phyloP scores from a whole-genome alignment of 2,888 invertebrate species.

The Euzetes globulus region DNA sequence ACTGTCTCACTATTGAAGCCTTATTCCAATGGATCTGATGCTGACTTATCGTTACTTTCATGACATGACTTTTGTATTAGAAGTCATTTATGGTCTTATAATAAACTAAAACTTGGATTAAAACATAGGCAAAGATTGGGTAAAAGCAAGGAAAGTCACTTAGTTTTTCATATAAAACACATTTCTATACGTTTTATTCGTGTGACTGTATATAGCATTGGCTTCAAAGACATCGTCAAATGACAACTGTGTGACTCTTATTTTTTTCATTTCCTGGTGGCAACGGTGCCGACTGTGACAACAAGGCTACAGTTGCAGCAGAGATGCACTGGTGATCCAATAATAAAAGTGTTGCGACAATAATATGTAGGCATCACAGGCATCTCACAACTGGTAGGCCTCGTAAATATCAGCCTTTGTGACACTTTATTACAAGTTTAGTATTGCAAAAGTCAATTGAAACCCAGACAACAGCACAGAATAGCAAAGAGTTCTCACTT shows the following conservation, averaged over 20 bases:
- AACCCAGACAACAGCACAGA: not conserved
- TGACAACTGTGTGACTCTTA: not conserved
- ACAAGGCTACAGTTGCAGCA: not conserved
- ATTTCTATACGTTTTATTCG: not conserved
- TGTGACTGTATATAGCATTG: not conserved
- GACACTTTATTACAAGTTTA: slow-evolving; percentile 17
- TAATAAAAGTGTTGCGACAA: not conserved
- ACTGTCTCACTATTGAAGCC: not conserved
- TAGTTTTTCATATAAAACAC: not conserved
- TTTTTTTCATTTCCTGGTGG: slow-evolving; percentile 21
- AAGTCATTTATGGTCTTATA: slow-evolving; percentile 10
- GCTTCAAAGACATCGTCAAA: not conserved
- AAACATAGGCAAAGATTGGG: not conserved
- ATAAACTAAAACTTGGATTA: slow-evolving; percentile 4
- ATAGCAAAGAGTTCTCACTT: not conserved
- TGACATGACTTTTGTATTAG: not conserved
- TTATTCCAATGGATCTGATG: not conserved
- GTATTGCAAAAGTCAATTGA: slow-evolving; percentile 16
- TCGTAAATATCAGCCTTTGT: slow-evolving; percentile 6
- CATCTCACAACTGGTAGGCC: not conserved
- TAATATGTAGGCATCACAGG: not conserved
- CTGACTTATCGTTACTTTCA: not conserved
- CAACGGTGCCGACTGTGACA: not conserved
- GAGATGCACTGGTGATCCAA: not conserved
- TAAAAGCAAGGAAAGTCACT: not conserved